Percentiles rank a stretch among this genome's conserved stretches.
Conservation (phyloP, 2,797 vertebrate species). For the Distichodus sexfasciatus region DNA sequence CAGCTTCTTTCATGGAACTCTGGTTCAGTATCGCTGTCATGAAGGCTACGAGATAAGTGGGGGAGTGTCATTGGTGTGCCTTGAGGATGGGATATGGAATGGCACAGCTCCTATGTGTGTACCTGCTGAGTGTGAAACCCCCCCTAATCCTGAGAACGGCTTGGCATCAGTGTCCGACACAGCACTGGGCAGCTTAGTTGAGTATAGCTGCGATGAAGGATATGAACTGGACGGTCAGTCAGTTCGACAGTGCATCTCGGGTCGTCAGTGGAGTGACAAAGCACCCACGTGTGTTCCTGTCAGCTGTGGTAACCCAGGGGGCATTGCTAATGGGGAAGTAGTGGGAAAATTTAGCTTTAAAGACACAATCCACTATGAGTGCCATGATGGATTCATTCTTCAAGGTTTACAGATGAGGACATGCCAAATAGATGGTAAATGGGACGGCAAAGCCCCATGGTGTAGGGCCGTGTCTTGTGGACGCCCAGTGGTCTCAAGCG, state of each 20-base stretch:
- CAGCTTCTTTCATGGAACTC: constrained; percentile 82
- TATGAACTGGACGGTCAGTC: constrained; percentile 79
- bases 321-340: constrained; percentile 73
- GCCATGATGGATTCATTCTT: constrained; percentile 82
- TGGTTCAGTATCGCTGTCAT: constrained; percentile 84
- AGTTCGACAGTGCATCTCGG: constrained; percentile 82
- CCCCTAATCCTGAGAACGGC: constrained; percentile 79
- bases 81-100: constrained; percentile 92
- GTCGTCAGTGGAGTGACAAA: constrained; percentile 79
- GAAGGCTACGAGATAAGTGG: constrained; percentile 84
- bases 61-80: constrained; percentile 77
- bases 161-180: constrained; percentile 79
- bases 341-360: constrained; percentile 72
- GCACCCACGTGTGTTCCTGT: constrained; percentile 77
- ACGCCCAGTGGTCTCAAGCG: constrained; percentile 69
- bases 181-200: constrained; percentile 73
- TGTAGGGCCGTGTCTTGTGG: constrained; percentile 86
- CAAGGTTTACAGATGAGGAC: constrained; percentile 73
- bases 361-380: constrained; percentile 77
- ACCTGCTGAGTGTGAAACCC: constrained; percentile 82
- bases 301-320: constrained; percentile 75
- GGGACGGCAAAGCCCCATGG: constrained; percentile 79
- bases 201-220: constrained; percentile 84
- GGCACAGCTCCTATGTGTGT: constrained; percentile 87
- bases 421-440: constrained; percentile 81